A percentile compares a stretch with the other conserved stretches of the same genome.
These are phyloP conservation scores for Platorchestia sp. DNA, from an alignment of 1,140 invertebrate species.

Conservation along the genomic window DNA sequence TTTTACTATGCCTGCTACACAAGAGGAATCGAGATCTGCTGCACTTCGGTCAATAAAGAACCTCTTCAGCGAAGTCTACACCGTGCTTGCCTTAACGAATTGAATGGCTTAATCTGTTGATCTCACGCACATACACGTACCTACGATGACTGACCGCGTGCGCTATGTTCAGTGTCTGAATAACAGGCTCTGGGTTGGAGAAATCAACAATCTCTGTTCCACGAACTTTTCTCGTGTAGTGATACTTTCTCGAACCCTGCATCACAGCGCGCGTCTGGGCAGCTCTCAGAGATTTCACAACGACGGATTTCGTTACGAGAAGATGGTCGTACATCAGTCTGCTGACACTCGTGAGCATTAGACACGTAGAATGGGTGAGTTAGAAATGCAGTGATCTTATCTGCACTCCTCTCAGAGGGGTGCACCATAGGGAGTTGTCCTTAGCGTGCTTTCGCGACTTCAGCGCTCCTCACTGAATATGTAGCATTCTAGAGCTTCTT, in stretches of 20 bases:
- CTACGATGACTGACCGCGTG: not conserved
- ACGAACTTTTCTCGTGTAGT: not conserved
- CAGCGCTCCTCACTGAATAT: not conserved
- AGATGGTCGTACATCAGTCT: not conserved
- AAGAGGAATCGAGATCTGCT: not conserved
- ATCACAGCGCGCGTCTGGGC: not conserved
- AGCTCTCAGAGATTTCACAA: not conserved
- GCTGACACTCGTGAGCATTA: not conserved
- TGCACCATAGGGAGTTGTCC: not conserved
- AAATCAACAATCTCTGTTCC: not conserved
- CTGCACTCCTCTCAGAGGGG: not conserved
- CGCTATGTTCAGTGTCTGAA: not conserved
- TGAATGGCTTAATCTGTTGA: conserved; percentile 8
- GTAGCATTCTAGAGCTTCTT: not conserved
- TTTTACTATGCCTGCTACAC: not conserved
- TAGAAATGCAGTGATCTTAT: not conserved
- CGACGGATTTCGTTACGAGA: not conserved
- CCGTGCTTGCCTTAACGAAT: not conserved
- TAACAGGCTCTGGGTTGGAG: not conserved
- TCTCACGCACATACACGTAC: not conserved
- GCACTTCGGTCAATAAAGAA: not conserved
- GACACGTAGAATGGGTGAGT: not conserved
- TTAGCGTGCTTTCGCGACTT: not conserved
- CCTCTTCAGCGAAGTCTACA: not conserved
- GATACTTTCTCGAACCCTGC: not conserved